Percentiles rank a stretch among this genome's conserved stretches.
These are phyloP conservation scores for Phallusia fumigata DNA, from an alignment of 23 tunicate species.

Conservation along the genomic window DNA sequence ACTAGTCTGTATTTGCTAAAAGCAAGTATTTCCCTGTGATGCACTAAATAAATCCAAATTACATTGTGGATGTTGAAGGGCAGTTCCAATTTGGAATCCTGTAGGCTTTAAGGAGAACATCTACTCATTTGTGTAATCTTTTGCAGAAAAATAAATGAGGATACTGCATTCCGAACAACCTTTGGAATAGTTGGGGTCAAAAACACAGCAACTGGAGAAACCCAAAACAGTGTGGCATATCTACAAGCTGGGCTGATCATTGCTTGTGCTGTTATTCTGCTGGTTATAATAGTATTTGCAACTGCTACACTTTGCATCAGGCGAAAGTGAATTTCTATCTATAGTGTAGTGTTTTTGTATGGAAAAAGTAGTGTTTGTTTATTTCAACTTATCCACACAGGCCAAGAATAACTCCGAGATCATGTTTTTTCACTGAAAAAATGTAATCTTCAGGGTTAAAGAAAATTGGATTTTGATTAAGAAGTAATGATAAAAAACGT, in stretches of 20 bases:
- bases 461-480: no score
- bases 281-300: constrained; percentile 40
- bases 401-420: no score
- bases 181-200: constrained; percentile 14
- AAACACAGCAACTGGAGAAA: neutral
- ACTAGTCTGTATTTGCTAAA: no score
- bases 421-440: no score
- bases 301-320: constrained; percentile 46
- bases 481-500: neutral
- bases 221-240: neutral
- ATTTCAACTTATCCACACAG: no score
- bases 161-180: neutral
- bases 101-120: neutral
- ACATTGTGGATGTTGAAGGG: no score
- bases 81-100: no score
- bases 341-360: no score
- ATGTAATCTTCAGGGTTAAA: no score
- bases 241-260: constrained; percentile 33
- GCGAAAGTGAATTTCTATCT: constrained; percentile 60
- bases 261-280: constrained; percentile 22
- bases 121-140: neutral
- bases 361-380: no score
- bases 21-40: no score
- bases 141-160: neutral
- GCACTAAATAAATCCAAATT: no score